Evolutionary conservation across 1,140 invertebrate species (phyloP), one percentile per base, ranked within the genome.

Genomic region (Holotrichia oblita): DNA sequence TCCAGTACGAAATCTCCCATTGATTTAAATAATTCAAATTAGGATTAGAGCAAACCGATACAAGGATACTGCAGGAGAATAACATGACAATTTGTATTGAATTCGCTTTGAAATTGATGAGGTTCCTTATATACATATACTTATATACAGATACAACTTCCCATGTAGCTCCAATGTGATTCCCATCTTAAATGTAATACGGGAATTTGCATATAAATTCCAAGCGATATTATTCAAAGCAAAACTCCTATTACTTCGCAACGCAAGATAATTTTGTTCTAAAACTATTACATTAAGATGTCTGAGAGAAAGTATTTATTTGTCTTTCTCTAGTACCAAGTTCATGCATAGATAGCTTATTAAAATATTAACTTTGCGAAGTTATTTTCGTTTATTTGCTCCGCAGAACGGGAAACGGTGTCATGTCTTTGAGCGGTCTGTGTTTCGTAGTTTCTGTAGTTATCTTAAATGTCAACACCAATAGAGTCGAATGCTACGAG

Each of bases 391-490:
- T 34, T 34, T 69, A 17, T 24, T 9, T 10, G 22, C 1, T 34
- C 27, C 27, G 27, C 61, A 69, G 61, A 34, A 69, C 22, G 27
- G 20, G 9, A 27, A 69, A 64, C 8, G 20, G 61, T 14, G 59
- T 14, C 24, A 69, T 34, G 61, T 69, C 27, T 69, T 69, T 34
- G 27, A 69, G 14, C 20, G 27, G 61, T 69, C 20, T 69, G 61
- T 69, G 61, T 27, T 27, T 14, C 22, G 61, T 14, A 69, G 61
- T 69, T 48, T 69, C 61, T 8, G 10, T 34, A 69, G 61, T 69
- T 69, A 69, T 69, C 61, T 34, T 14, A 69, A 69, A 69, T 69
- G 61, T 69, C 61, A 69, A 69, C 61, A 69, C 61, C 61, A 69
- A 69, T 69, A 69, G 20, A 34, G 17, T 27, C 8, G 61, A 69